These are phyloP conservation scores for Mesaphorura yosii DNA, from an alignment of 1,140 invertebrate species.

Conservation along the genomic window DNA sequence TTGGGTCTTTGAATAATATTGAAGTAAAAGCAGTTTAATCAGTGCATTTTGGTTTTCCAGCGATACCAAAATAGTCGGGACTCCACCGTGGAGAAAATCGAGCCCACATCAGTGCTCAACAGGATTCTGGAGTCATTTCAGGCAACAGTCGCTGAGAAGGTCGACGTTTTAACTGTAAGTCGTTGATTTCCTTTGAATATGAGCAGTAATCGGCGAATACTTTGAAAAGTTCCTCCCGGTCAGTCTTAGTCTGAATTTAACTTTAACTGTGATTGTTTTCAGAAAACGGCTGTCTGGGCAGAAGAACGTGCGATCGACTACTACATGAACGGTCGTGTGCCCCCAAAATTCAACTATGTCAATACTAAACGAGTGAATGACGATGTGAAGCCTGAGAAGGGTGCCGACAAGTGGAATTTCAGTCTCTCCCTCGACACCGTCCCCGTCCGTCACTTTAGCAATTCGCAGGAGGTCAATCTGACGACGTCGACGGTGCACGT, in stretches of 20 bases:
- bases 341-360: neutral
- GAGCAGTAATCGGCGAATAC: neutral
- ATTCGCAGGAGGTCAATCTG: conserved; percentile 74
- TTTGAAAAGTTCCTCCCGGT: neutral
- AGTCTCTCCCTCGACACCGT: conserved; percentile 36
- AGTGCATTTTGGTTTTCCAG: neutral
- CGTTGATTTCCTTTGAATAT: conserved; percentile 1
- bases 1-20: neutral
- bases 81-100: neutral
- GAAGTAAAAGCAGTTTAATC: neutral
- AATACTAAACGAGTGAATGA: neutral
- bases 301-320: neutral
- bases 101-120: neutral
- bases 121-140: neutral
- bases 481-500: conserved; percentile 78
- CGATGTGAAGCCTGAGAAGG: neutral
- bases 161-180: neutral
- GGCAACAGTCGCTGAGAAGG: neutral
- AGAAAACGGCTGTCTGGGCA: neutral
- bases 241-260: neutral
- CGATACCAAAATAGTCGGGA: conserved; percentile 10
- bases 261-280: neutral
- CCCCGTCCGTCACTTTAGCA: conserved; percentile 56
- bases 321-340: neutral
- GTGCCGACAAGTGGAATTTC: neutral